Percentiles rank a stretch among this genome's conserved stretches.
phyloP scores from a whole-genome alignment of 2,113 vertebrate species.

The Pagrus major region DNA sequence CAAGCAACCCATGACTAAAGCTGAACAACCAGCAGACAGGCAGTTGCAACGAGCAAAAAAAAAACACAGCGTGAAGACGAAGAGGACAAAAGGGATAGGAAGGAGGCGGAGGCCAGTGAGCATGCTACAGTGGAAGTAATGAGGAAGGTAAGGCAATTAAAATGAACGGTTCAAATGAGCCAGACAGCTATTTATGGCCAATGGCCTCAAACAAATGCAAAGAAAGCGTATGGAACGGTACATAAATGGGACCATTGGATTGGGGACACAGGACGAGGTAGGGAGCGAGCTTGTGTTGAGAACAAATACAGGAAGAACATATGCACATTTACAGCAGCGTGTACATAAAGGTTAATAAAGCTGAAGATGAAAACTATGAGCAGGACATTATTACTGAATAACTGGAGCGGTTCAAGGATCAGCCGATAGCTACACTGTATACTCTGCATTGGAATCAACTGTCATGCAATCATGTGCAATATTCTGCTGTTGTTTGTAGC shows the following conservation, averaged over 20 bases:
- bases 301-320: neutral
- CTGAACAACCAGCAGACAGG: slow-evolving; percentile 38
- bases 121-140: slow-evolving; percentile 44
- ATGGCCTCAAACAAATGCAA: slow-evolving; percentile 58
- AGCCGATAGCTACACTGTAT: neutral
- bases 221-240: slow-evolving; percentile 36
- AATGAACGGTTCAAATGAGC: slow-evolving; percentile 58
- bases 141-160: slow-evolving; percentile 58
- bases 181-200: slow-evolving; percentile 51
- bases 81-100: slow-evolving; percentile 30
- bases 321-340: neutral
- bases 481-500: no score
- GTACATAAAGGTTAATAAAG: neutral
- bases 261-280: neutral
- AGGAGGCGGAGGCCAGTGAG: slow-evolving; percentile 35
- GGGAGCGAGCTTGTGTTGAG: neutral
- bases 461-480: no score
- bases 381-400: slow-evolving; percentile 7
- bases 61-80: slow-evolving; percentile 27
- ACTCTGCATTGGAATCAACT: neutral
- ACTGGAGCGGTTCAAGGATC: slow-evolving; percentile 4
- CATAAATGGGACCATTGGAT: slow-evolving; percentile 21
- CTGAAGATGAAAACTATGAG: slow-evolving; percentile 1
- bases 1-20: slow-evolving; percentile 41
- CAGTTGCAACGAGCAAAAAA: slow-evolving; percentile 27